Conservation (phyloP, 2,888 invertebrate genomes). For the Philonicus albiceps region DNA sequence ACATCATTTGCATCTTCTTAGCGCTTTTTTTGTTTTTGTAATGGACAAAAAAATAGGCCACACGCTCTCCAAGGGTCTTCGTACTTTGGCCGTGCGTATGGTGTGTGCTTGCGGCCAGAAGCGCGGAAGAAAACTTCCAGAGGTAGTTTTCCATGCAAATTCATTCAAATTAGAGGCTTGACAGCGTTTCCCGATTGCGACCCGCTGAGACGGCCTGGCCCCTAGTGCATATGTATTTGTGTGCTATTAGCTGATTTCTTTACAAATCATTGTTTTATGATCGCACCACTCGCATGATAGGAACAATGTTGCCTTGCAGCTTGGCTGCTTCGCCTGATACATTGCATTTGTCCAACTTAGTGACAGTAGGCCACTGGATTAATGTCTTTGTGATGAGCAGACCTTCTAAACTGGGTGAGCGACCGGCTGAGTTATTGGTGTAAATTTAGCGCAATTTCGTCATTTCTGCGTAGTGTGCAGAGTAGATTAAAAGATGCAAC, state of each 20-base stretch:
- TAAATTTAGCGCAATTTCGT: neutral
- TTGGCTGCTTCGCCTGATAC: neutral
- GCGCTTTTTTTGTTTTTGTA: neutral
- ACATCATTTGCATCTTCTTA: constrained; percentile 22
- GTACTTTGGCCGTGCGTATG: neutral
- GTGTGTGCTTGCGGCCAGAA: neutral
- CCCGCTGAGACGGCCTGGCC: neutral
- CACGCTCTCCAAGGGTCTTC: neutral
- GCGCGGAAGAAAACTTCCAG: neutral
- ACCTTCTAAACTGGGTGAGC: neutral
- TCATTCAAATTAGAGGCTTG: constrained; percentile 15
- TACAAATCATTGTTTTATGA: constrained; percentile 11
- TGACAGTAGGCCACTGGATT: neutral
- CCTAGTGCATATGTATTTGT: neutral
- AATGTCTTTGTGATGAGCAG: neutral
- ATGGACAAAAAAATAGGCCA: constrained; percentile 1
- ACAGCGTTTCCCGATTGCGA: constrained; percentile 4
- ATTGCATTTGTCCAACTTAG: neutral
- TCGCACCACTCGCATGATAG: neutral
- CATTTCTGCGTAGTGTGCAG: neutral
- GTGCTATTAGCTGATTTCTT: neutral
- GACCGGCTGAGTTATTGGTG: neutral
- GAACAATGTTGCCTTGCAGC: neutral
- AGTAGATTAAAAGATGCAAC: neutral
- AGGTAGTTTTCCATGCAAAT: constrained; percentile 9